Evolutionary conservation across 2,888 invertebrate species (phyloP).

Genomic region (Diaprepes abbreviatus): DNA sequence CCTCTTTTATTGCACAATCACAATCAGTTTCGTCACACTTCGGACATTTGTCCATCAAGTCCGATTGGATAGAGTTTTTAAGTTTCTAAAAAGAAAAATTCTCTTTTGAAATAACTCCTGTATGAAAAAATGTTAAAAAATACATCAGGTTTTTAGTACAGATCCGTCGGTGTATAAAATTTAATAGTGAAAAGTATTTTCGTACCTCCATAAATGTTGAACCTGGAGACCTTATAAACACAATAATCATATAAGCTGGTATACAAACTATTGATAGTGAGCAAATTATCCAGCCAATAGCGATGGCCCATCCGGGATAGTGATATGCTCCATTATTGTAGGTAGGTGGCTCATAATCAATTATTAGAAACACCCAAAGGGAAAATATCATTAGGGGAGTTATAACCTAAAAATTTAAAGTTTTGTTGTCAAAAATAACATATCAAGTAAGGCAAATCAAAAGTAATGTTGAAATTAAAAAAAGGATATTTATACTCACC

Average conservation of each 20-base stretch:
- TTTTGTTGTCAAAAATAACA: too few species aligned
- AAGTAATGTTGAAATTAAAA: too few species aligned
- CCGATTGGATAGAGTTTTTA: slow-evolving; percentile 80
- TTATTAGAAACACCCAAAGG: slow-evolving; percentile 89
- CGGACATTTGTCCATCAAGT: slow-evolving; percentile 78
- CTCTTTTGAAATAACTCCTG: too few species aligned
- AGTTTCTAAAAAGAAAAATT: slow-evolving; percentile 78
- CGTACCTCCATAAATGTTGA: slow-evolving; percentile 79
- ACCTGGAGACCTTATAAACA: slow-evolving; percentile 80
- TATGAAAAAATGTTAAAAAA: too few species aligned
- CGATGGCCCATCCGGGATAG: slow-evolving; percentile 89
- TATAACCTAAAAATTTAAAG: slow-evolving; percentile 35
- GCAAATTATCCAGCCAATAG: slow-evolving; percentile 89
- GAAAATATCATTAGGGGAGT: slow-evolving; percentile 86
- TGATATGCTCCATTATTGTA: slow-evolving; percentile 84
- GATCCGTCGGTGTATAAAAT: too few species aligned
- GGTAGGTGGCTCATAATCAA: slow-evolving; percentile 88
- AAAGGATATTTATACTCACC: too few species aligned
- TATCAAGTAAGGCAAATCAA: too few species aligned
- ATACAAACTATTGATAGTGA: slow-evolving; percentile 87
- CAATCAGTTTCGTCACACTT: slow-evolving; percentile 84
- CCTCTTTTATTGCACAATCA: slow-evolving; percentile 71
- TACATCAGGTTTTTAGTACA: too few species aligned
- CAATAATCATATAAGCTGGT: slow-evolving; percentile 84
- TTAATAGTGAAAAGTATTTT: too few species aligned